Percentiles rank a stretch among this genome's conserved stretches.
These are phyloP conservation scores for Mola mola DNA, from an alignment of 2,113 vertebrate genomes.

Conservation along the genomic window DNA sequence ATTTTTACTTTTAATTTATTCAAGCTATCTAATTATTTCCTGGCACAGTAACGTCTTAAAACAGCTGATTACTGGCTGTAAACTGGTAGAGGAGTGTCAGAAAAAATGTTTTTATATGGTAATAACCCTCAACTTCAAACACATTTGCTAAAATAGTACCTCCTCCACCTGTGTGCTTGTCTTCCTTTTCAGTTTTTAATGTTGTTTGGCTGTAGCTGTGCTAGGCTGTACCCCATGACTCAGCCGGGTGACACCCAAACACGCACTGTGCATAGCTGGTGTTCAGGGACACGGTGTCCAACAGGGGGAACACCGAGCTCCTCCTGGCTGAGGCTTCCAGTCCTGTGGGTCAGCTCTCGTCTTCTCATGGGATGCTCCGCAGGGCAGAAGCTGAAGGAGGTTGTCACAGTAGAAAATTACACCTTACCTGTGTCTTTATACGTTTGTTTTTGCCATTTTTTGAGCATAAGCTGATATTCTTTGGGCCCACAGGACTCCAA, in stretches of 20 bases:
- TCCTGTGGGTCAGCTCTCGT: constrained; percentile 5
- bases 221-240: background rate
- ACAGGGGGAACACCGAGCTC: constrained; percentile 16
- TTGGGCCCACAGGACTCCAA: background rate
- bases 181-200: background rate
- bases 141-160: background rate
- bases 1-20: too few relatives aligned
- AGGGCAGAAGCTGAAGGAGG: constrained; percentile 6
- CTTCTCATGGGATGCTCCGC: constrained; percentile 25
- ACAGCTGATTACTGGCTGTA: background rate
- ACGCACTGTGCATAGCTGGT: background rate
- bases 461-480: background rate
- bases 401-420: constrained; percentile 23
- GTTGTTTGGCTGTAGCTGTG: constrained; percentile 1
- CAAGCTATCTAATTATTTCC: too few relatives aligned
- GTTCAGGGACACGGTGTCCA: constrained; percentile 17
- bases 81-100: background rate
- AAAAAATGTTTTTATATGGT: background rate
- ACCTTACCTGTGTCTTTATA: background rate
- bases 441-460: constrained; percentile 1
- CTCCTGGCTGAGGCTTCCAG: constrained; percentile 27
- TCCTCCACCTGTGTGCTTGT: too few relatives aligned
- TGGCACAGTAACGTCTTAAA: too few relatives aligned
- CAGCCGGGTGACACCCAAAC: too few relatives aligned
- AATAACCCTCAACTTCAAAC: background rate